A percentile compares a stretch with the other conserved stretches of the same genome.
phyloP scores from a whole-genome alignment of 2,797 vertebrate genomes.

The Cichlasoma orientale region DNA sequence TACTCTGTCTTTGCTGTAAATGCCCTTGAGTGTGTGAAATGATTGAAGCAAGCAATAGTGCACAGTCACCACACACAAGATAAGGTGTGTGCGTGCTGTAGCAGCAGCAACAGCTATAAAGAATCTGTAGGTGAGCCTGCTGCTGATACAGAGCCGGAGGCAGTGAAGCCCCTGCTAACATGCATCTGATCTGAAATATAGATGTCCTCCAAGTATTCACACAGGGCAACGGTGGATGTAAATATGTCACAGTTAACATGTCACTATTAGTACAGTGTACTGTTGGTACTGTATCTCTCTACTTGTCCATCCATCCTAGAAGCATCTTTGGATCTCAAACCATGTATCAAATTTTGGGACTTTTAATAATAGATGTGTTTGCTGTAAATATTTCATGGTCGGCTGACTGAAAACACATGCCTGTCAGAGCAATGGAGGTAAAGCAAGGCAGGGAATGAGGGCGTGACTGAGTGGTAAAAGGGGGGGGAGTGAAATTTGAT shows the following conservation, averaged over 20 bases:
- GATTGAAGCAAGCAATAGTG: slow-evolving; percentile 41
- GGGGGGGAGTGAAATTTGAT: slow-evolving; percentile 65
- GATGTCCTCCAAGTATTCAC: slow-evolving; percentile 9
- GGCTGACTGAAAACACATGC: slow-evolving; percentile 71
- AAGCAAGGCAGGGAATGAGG: slow-evolving; percentile 23
- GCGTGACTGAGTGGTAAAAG: slow-evolving; percentile 3
- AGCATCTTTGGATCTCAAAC: slow-evolving; percentile 53
- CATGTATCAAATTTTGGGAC: slow-evolving; percentile 70
- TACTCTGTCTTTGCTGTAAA: slow-evolving; percentile 12
- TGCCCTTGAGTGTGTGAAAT: slow-evolving; percentile 54
- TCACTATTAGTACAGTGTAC: not conserved
- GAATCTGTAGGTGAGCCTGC: slow-evolving; percentile 36
- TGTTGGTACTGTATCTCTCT: not conserved
- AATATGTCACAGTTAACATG: slow-evolving; percentile 24
- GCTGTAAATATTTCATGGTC: slow-evolving; percentile 82
- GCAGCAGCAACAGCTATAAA: slow-evolving; percentile 24
- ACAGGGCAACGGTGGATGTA: slow-evolving; percentile 13
- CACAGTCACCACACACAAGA: slow-evolving; percentile 33
- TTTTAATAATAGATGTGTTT: slow-evolving; percentile 80
- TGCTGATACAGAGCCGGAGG: slow-evolving; percentile 29
- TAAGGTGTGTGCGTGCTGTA: not conserved
- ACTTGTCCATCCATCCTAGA: slow-evolving; percentile 28
- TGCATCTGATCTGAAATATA: slow-evolving; percentile 47
- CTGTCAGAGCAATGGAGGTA: slow-evolving; percentile 70
- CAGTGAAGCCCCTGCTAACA: slow-evolving; percentile 4